phyloP scores from a whole-genome alignment of 2,113 vertebrate genomes.

The Gambusia affinis region DNA sequence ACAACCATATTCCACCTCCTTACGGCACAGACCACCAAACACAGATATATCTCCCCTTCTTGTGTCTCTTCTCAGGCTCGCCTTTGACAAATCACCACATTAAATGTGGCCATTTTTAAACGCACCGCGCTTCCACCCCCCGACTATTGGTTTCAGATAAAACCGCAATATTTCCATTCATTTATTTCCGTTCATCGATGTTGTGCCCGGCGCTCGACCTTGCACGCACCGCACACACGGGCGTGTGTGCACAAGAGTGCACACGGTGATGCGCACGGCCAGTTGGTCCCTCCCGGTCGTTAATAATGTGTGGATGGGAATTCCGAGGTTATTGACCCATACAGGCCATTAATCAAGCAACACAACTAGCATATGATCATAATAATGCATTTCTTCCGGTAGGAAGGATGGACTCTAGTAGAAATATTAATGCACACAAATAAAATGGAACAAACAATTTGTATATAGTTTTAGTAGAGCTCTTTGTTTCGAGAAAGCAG shows the following conservation, averaged over 20 bases:
- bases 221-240: conserved; percentile 9
- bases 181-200: conserved; percentile 65
- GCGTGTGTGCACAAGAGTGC: neutral
- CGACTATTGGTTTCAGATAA: conserved; percentile 77
- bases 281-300: conserved; percentile 54
- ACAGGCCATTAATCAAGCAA: conserved; percentile 72
- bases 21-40: conserved; percentile 43
- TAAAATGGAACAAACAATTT: conserved; percentile 33
- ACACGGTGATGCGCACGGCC: conserved; percentile 32
- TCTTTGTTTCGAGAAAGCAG: neutral
- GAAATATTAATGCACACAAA: conserved; percentile 49
- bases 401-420: conserved; percentile 34
- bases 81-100: conserved; percentile 73
- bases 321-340: conserved; percentile 70
- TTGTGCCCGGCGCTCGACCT: neutral
- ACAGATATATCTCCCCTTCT: conserved; percentile 55
- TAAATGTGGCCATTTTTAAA: conserved; percentile 60
- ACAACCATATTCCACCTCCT: conserved; percentile 31
- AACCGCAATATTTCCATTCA: conserved; percentile 71
- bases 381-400: conserved; percentile 61
- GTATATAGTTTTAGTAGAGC: neutral
- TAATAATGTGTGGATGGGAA: conserved; percentile 72
- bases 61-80: conserved; percentile 27
- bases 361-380: conserved; percentile 75
- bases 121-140: conserved; percentile 43